Base-by-base conservation (phyloP, 64 coral and sea anemone species). In the Catalaphyllia jardinei region DNA sequence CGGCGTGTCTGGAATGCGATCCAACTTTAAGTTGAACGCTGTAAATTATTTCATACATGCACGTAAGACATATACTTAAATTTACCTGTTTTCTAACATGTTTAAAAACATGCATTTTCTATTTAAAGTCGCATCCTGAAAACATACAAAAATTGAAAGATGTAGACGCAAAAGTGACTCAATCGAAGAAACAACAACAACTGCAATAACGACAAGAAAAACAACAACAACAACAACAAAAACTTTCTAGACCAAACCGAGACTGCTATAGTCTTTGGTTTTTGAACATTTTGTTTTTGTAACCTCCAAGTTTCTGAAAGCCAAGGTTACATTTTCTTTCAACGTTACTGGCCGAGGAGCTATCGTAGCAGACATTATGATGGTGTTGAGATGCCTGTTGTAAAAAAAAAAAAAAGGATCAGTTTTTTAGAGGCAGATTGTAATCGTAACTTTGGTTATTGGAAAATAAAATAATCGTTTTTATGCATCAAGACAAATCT, bases 91-190 rank as follows among this genome's bases (percentile, higher is more conserved):
- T 33, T 60, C 78, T 20, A 16, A 14, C 11, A 50, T 49, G 81
- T 85, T 52, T 63, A 62, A 85, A 85, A 85, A 85, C 24, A 71
- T 35, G 46, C 81, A 85, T 22, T 71, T 35, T 64, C 81, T 69
- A 1, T 50, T 69, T 12, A 31, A 27, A 22, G 62, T 71, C 28
- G 63, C 22, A 7, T 12, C 18, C 81, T 85, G 42, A 71, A 85
- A 69, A 1, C 5, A 50, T 0, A 67, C 22, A 69, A 24, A 69
- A 69, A 25, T 4, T 24, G 22, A 22, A 18, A 22, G 20, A 65
- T n/a, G 18, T 24, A 22, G 24, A 62, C 42, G 3, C 10, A 22
- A 49, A 83, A 12, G 7, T 19, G 24, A 8, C 3, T 39, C 28
- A 20, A 19, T 33, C 27, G 4, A 62, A 30, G 62, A 24, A 65